Conservation (phyloP, 2,888 invertebrate genomes). For the Drosophila mercatorum region DNA sequence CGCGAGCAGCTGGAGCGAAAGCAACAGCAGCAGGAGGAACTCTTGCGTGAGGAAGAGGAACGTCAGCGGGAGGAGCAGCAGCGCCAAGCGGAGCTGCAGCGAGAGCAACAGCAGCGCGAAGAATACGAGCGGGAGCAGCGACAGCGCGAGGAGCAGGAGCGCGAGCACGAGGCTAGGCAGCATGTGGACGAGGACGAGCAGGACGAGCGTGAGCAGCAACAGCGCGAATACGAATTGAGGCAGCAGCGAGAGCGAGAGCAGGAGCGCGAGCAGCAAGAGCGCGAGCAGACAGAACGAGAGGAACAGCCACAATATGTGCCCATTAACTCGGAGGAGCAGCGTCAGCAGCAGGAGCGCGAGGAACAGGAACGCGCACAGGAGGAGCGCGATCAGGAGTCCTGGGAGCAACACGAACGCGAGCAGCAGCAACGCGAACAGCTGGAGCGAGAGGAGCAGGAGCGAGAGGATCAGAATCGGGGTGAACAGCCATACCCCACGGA, state of each 20-base stretch:
- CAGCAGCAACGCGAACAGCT: conserved; percentile 43
- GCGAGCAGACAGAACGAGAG: conserved; percentile 2
- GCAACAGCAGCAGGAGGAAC: conserved; percentile 10
- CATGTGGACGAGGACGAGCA: conserved; percentile 22
- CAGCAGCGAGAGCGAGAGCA: conserved; percentile 26
- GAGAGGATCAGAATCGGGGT: background rate
- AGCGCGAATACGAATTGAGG: conserved; percentile 13
- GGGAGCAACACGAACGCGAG: conserved; percentile 37
- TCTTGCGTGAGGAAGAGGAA: conserved; percentile 25
- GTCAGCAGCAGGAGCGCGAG: conserved; percentile 13
- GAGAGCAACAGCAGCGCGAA: conserved; percentile 24
- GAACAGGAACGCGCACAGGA: conserved; percentile 22
- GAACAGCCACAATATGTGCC: background rate
- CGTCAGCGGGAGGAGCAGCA: conserved; percentile 30
- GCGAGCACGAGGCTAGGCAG: conserved; percentile 16
- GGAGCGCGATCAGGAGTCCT: conserved; percentile 18
- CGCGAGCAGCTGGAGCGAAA: conserved; percentile 28
- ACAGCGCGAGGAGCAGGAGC: conserved; percentile 20
- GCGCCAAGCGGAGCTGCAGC: conserved; percentile 19
- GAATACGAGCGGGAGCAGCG: conserved; percentile 33
- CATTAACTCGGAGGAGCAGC: conserved; percentile 4
- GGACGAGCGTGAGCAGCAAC: conserved; percentile 22
- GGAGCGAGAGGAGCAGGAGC: conserved; percentile 28
- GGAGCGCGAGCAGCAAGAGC: conserved; percentile 25
- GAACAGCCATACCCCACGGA: conserved; percentile 7